Percentiles rank a stretch among this genome's conserved stretches.
Conservation (phyloP, 2,797 vertebrate genomes). For the Ctenochaetus hawaiiensis region DNA sequence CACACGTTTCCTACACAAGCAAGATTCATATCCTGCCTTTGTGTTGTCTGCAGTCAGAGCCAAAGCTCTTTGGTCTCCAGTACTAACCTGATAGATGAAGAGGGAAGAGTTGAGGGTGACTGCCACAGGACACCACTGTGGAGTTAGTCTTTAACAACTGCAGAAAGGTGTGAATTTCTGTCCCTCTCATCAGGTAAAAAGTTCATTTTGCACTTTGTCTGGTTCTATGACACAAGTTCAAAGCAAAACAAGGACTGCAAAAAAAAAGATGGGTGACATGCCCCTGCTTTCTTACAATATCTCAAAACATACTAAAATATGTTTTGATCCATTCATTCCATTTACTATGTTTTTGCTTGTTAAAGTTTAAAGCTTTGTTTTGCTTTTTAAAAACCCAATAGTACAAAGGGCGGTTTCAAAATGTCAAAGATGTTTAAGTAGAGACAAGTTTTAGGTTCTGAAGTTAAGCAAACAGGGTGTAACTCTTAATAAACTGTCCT, state of each 20-base stretch:
- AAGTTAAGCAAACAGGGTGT: constrained; percentile 37
- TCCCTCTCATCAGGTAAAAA: too few species aligned
- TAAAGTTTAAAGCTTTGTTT: too few species aligned
- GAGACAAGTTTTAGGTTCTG: background rate
- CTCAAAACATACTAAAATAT: too few species aligned
- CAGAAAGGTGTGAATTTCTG: constrained; percentile 2
- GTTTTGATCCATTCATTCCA: too few species aligned
- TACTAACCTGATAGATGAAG: constrained; percentile 9
- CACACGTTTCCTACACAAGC: constrained; percentile 63
- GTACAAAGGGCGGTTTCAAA: background rate
- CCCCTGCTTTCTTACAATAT: too few species aligned
- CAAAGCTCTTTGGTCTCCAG: constrained; percentile 9
- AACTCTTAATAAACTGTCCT: constrained; percentile 1
- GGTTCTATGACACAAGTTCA: too few species aligned
- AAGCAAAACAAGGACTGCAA: too few species aligned
- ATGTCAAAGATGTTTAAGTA: background rate
- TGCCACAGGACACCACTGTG: background rate
- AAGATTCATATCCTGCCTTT: constrained; percentile 60
- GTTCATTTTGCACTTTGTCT: too few species aligned
- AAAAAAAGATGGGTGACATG: too few species aligned
- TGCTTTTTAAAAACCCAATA: background rate
- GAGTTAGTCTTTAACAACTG: constrained; percentile 17
- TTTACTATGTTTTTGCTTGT: background rate
- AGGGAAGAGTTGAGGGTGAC: background rate
- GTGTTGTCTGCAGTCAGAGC: constrained; percentile 5